These are phyloP conservation scores for Bibio marci DNA, from an alignment of 2,888 invertebrate species.

Conservation along the genomic window DNA sequence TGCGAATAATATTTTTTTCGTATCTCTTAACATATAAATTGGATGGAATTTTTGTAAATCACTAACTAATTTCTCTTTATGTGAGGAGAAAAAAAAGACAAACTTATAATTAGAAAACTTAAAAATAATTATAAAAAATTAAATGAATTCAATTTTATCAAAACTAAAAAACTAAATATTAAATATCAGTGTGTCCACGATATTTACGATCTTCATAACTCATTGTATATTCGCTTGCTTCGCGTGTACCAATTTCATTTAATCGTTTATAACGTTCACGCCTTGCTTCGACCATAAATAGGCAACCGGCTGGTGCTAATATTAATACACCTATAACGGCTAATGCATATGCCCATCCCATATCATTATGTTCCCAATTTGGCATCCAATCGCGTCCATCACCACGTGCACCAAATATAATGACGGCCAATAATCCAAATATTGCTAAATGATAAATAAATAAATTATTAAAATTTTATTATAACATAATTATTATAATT, in stretches of 20 bases:
- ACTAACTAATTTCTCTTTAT: too few relatives aligned
- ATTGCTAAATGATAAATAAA: slow-evolving; percentile 36
- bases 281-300: slow-evolving; percentile 71
- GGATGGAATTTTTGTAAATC: too few relatives aligned
- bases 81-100: too few relatives aligned
- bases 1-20: too few relatives aligned
- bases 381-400: slow-evolving; percentile 94
- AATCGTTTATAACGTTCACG: slow-evolving; percentile 56
- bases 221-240: slow-evolving; percentile 38
- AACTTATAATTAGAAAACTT: too few relatives aligned
- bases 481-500: not conserved
- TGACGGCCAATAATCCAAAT: slow-evolving; percentile 66
- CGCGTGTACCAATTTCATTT: slow-evolving; percentile 48
- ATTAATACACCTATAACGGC: slow-evolving; percentile 63
- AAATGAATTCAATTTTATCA: too few relatives aligned
- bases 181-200: slow-evolving; percentile 55
- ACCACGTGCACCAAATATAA: slow-evolving; percentile 78
- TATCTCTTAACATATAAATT: too few relatives aligned
- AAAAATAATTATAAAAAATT: too few relatives aligned
- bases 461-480: slow-evolving; percentile 3
- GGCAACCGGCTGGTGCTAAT: slow-evolving; percentile 55
- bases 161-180: too few relatives aligned
- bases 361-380: slow-evolving; percentile 85
- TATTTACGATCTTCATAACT: slow-evolving; percentile 48
- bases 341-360: slow-evolving; percentile 86